Percentiles rank a stretch among this genome's conserved stretches.
Conservation (phyloP, 2,888 invertebrate genomes). For the Xanthia togata region DNA sequence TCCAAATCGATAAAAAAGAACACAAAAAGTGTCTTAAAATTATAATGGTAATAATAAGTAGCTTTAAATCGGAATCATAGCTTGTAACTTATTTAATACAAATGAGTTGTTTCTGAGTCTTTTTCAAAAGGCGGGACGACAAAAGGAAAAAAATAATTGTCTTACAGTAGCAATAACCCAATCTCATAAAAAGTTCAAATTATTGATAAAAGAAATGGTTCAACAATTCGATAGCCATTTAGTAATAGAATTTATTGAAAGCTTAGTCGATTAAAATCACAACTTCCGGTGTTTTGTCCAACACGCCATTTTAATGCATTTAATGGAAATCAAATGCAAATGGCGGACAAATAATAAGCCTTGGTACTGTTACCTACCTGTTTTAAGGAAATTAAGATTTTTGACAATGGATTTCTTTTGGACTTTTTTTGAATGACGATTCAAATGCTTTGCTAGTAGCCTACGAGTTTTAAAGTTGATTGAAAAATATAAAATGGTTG, state of each 20-base stretch:
- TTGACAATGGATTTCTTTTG: constrained; percentile 47
- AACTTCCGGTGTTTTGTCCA: constrained; percentile 67
- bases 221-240: constrained; percentile 33
- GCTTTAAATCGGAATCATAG: neutral
- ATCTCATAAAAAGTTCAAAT: constrained; percentile 6
- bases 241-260: constrained; percentile 66
- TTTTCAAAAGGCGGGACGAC: neutral
- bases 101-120: neutral
- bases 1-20: no score
- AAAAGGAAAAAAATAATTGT: neutral
- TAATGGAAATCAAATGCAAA: constrained; percentile 69
- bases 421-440: constrained; percentile 32
- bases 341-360: constrained; percentile 56
- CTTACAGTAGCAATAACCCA: constrained; percentile 9
- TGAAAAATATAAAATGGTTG: no score
- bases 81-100: neutral
- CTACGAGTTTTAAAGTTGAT: no score
- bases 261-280: constrained; percentile 65
- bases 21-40: no score
- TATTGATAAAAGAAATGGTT: constrained; percentile 42
- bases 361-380: constrained; percentile 47
- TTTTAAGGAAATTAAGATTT: constrained; percentile 60
- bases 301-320: constrained; percentile 63
- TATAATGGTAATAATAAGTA: no score
- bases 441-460: neutral